A percentile compares a stretch with the other conserved stretches of the same genome.
Conservation (phyloP, 2,888 invertebrate species). For the Xestia rhomboidea region DNA sequence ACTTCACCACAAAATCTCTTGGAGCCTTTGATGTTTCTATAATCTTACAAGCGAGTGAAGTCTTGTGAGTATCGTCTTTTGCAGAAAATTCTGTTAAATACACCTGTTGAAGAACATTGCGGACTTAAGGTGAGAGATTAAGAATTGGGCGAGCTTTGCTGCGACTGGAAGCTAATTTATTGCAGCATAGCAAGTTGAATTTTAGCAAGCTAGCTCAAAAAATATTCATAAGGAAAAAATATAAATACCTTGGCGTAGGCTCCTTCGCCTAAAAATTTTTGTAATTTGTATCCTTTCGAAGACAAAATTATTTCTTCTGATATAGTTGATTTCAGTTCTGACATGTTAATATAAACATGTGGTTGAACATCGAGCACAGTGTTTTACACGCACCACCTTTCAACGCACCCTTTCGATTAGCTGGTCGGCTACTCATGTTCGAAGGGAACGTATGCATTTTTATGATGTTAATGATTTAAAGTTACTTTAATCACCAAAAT, state of each 20-base stretch:
- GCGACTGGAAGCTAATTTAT: not conserved
- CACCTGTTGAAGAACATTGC: conserved; percentile 74
- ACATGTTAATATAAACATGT: conserved; percentile 82
- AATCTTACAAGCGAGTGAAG: conserved; percentile 92
- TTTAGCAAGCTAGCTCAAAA: not conserved
- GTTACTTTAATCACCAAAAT: conserved; percentile 56
- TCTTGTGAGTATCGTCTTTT: conserved; percentile 78
- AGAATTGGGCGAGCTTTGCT: not conserved
- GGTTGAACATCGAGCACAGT: conserved; percentile 72
- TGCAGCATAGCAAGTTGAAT: not conserved
- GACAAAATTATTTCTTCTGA: conserved; percentile 88
- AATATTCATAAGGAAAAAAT: not conserved
- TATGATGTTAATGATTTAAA: conserved; percentile 61
- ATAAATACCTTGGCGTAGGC: conserved; percentile 93
- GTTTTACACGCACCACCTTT: conserved; percentile 66
- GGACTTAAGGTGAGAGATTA: conserved; percentile 15
- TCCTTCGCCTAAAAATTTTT: conserved; percentile 93
- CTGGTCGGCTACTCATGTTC: conserved; percentile 71
- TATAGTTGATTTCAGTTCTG: conserved; percentile 84
- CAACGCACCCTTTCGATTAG: conserved; percentile 67
- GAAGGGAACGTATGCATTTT: conserved; percentile 81
- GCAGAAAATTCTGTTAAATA: conserved; percentile 82
- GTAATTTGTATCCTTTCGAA: conserved; percentile 91
- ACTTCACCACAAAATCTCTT: conserved; percentile 94
- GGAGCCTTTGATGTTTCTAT: conserved; percentile 94